Conservation (phyloP, 2,113 vertebrate genomes). For the Tinamus guttatus region DNA sequence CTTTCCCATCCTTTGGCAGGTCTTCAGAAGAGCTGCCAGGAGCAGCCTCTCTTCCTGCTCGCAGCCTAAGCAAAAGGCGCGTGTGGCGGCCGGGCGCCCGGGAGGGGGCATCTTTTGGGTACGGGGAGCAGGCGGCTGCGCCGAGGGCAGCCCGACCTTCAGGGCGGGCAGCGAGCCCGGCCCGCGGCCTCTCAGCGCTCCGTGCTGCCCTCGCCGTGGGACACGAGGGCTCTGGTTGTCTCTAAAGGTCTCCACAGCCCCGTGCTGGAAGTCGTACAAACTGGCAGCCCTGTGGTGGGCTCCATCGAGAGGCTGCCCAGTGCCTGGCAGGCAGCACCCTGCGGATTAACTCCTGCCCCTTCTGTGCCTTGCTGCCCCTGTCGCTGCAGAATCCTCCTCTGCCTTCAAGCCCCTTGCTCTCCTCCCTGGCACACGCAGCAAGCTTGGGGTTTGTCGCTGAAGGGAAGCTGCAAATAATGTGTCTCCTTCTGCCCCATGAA, state of each 20-base stretch:
- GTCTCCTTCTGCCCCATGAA: not conserved
- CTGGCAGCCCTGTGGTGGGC: not conserved
- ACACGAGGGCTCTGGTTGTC: not conserved
- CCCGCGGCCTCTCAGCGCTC: not conserved
- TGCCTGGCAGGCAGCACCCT: not conserved
- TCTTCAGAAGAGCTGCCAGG: not conserved
- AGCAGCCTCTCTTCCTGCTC: not conserved
- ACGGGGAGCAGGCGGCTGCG: not conserved
- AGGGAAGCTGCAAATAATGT: not conserved
- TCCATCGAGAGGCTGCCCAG: not conserved
- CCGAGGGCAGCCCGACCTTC: slow-evolving; percentile 45
- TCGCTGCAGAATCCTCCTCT: not conserved
- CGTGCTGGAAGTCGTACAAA: not conserved
- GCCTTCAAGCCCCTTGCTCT: not conserved
- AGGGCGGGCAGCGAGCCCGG: not conserved
- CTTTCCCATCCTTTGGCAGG: not conserved
- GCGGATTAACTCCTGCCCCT: not conserved
- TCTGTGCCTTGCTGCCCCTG: not conserved
- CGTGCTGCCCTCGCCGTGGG: not conserved
- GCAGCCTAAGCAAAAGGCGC: not conserved
- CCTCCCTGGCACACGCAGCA: not conserved
- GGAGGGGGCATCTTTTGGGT: slow-evolving; percentile 39
- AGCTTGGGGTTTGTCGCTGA: not conserved
- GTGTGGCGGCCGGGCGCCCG: not conserved
- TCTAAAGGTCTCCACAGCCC: not conserved